Conservation (phyloP, 2,113 vertebrate genomes). For the Eulemur rufifrons region DNA sequence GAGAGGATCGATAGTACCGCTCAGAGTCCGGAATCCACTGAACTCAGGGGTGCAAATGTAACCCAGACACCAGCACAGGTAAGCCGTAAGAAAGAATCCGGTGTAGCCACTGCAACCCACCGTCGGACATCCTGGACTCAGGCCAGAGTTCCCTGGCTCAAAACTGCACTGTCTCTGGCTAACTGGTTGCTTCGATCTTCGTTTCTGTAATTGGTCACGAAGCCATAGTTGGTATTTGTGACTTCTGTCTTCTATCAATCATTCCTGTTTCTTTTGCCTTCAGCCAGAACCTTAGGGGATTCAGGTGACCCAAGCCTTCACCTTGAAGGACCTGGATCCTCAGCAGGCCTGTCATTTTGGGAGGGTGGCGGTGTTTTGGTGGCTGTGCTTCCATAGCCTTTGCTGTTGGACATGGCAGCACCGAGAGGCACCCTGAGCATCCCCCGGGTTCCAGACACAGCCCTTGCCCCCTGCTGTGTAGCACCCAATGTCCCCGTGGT, state of each 20-base stretch:
- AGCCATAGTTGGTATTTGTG: not conserved
- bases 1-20: not conserved
- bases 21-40: not conserved
- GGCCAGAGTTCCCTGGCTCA: not conserved
- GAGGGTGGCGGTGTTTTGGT: not conserved
- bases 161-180: not conserved
- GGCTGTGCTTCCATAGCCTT: not conserved
- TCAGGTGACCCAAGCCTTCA: not conserved
- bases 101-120: not conserved
- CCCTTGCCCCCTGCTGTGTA: not conserved
- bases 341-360: not conserved
- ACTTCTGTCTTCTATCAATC: not conserved
- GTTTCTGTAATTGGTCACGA: not conserved
- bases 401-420: not conserved
- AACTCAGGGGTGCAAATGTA: not conserved
- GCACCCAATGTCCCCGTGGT: not conserved
- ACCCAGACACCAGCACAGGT: not conserved
- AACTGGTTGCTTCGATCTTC: not conserved
- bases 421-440: not conserved
- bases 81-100: not conserved
- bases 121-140: not conserved
- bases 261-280: not conserved
- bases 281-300: not conserved
- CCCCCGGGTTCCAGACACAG: not conserved
- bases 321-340: not conserved